Evolutionary conservation across 2,113 vertebrate species (phyloP).

Genomic region (Blennius ocellaris): DNA sequence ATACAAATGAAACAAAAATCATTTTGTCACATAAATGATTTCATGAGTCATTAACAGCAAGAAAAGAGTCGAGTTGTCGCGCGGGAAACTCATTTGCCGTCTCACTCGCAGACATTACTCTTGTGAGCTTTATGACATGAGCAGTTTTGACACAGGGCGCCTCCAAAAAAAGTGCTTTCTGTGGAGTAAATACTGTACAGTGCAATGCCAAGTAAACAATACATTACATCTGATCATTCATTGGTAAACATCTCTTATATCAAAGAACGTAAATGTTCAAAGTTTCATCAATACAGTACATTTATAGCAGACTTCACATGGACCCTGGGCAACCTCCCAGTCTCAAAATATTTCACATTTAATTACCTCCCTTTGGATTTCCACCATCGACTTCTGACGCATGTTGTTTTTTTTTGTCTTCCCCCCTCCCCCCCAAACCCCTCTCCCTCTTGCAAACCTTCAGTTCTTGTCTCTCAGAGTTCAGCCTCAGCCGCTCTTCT

Average conservation of each 20-base stretch:
- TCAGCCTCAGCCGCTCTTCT: constrained; percentile 73
- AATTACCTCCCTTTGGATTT: constrained; percentile 70
- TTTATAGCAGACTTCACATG: constrained; percentile 71
- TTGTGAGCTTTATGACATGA: constrained; percentile 56
- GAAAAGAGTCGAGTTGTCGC: constrained; percentile 45
- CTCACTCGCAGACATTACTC: constrained; percentile 47
- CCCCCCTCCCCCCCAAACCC: too few species aligned
- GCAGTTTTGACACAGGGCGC: constrained; percentile 55
- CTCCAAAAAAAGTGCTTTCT: constrained; percentile 67
- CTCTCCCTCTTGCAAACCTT: constrained; percentile 28
- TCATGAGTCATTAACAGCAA: constrained; percentile 70
- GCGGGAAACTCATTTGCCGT: constrained; percentile 52
- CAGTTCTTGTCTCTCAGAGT: constrained; percentile 26
- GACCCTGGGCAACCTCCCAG: constrained; percentile 48
- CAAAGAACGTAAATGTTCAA: constrained; percentile 73
- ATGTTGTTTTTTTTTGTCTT: constrained; percentile 5
- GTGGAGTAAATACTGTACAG: constrained; percentile 75
- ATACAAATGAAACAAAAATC: constrained; percentile 73
- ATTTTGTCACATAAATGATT: constrained; percentile 66
- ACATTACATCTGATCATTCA: constrained; percentile 78
- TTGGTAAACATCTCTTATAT: constrained; percentile 76
- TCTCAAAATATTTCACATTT: constrained; percentile 65
- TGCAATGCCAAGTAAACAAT: constrained; percentile 78
- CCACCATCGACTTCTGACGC: constrained; percentile 42
- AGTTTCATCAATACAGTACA: constrained; percentile 77